Evolutionary conservation across 92 coral and sea anemone genomes (phyloP).

Genomic region (Zoanthus solanderi): DNA sequence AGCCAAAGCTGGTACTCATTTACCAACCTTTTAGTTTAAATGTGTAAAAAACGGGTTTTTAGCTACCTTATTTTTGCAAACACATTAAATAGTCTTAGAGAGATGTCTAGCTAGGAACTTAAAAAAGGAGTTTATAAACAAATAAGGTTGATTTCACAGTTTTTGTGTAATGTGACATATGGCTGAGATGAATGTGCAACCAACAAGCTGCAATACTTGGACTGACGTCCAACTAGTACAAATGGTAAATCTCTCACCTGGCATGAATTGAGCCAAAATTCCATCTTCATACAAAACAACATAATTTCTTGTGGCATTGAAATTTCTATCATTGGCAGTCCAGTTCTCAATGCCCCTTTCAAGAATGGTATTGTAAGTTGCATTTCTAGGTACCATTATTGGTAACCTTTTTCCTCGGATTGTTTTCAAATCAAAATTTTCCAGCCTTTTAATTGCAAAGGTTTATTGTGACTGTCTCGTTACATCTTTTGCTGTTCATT

Average conservation of each 20-base stretch:
- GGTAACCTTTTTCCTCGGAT: neutral
- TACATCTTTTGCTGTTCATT: too few relatives aligned
- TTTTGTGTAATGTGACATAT: neutral
- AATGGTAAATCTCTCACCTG: neutral
- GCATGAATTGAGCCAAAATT: neutral
- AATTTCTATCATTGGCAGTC: neutral
- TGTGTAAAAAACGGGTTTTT: too few relatives aligned
- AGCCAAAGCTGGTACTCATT: too few relatives aligned
- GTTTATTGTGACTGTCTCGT: neutral
- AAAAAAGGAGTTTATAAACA: neutral
- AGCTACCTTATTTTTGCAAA: too few relatives aligned
- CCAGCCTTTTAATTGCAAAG: neutral
- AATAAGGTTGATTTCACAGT: neutral
- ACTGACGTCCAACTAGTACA: neutral
- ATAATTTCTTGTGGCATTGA: neutral
- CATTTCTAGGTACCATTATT: neutral
- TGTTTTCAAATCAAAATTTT: neutral
- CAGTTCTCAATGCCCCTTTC: neutral
- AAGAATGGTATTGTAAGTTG: neutral
- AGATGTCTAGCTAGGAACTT: neutral
- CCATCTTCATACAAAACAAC: neutral
- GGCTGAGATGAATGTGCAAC: neutral
- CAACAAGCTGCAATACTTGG: neutral
- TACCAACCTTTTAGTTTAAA: too few relatives aligned
- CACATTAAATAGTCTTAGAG: neutral